phyloP scores from a whole-genome alignment of 2,888 invertebrate genomes.

The Baccha elongata region DNA sequence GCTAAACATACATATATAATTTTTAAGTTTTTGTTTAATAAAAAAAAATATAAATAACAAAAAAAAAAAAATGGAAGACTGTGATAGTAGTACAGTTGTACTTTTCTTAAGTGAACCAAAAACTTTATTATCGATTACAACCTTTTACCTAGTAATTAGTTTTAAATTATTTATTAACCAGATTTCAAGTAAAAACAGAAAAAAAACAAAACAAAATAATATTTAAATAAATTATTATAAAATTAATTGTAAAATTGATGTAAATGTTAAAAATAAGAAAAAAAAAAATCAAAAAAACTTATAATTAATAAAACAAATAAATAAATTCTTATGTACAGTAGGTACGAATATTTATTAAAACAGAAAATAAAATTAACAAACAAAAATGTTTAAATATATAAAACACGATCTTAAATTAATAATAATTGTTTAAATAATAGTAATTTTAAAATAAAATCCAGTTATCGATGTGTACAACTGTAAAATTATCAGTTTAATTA shows the following conservation, averaged over 20 bases:
- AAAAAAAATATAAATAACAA: constrained; percentile 27
- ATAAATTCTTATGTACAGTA: constrained; percentile 68
- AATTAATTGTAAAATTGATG: constrained; percentile 65
- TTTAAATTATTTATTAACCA: constrained; percentile 56
- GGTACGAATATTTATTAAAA: constrained; percentile 72
- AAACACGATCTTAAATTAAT: constrained; percentile 62
- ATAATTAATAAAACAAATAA: constrained; percentile 35
- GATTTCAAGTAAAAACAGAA: constrained; percentile 27
- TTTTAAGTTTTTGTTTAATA: constrained; percentile 33
- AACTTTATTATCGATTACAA: constrained; percentile 65
- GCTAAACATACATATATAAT: constrained; percentile 6
- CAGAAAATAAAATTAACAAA: constrained; percentile 19
- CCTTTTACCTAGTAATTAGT: constrained; percentile 52
- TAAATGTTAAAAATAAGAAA: constrained; percentile 59
- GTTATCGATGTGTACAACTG: constrained; percentile 72
- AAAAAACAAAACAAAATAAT: constrained; percentile 42
- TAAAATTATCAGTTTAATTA: constrained; percentile 63
- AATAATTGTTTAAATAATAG: constrained; percentile 71
- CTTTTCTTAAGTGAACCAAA: constrained; percentile 73
- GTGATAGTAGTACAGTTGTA: constrained; percentile 80
- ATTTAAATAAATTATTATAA: constrained; percentile 75
- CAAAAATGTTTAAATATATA: constrained; percentile 57
- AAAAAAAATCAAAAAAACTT: constrained; percentile 38
- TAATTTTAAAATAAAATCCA: constrained; percentile 64
- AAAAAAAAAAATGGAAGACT: constrained; percentile 79